These are phyloP conservation scores for Lepidocyrtinus sp. DNA, from an alignment of 2,888 invertebrate species.

Conservation along the genomic window DNA sequence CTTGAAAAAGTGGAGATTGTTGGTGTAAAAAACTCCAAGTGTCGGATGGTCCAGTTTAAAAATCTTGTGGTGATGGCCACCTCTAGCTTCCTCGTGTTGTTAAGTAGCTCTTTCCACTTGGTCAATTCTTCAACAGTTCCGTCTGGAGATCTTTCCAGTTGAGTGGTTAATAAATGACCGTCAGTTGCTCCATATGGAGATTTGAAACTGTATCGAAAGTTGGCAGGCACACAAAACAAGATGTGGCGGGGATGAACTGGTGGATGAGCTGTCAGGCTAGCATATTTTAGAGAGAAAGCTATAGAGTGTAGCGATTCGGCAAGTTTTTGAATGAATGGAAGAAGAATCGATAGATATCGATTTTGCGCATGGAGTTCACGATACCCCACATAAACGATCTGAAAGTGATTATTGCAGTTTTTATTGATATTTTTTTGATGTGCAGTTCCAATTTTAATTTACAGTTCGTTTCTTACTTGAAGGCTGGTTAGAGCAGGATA, in stretches of 20 bases:
- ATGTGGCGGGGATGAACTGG: constrained; percentile 48
- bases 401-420: not conserved
- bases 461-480: too few relatives aligned
- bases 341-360: not conserved
- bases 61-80: constrained; percentile 34
- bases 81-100: constrained; percentile 26
- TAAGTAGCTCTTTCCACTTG: constrained; percentile 31
- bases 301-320: constrained; percentile 27
- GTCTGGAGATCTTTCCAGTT: constrained; percentile 7
- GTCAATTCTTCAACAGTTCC: not conserved
- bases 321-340: constrained; percentile 39
- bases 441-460: too few relatives aligned
- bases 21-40: constrained; percentile 31
- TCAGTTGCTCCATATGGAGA: constrained; percentile 8
- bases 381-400: constrained; percentile 45
- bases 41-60: constrained; percentile 38
- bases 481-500: constrained; percentile 31
- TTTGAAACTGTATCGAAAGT: constrained; percentile 2
- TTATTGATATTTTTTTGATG: too few relatives aligned
- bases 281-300: constrained; percentile 32
- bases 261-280: constrained; percentile 17
- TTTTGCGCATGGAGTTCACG: constrained; percentile 34
- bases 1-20: constrained; percentile 34
- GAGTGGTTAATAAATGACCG: constrained; percentile 27
- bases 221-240: constrained; percentile 43